Base-by-base conservation (phyloP, 2,113 vertebrate genomes). In the Trogon surrucura region DNA sequence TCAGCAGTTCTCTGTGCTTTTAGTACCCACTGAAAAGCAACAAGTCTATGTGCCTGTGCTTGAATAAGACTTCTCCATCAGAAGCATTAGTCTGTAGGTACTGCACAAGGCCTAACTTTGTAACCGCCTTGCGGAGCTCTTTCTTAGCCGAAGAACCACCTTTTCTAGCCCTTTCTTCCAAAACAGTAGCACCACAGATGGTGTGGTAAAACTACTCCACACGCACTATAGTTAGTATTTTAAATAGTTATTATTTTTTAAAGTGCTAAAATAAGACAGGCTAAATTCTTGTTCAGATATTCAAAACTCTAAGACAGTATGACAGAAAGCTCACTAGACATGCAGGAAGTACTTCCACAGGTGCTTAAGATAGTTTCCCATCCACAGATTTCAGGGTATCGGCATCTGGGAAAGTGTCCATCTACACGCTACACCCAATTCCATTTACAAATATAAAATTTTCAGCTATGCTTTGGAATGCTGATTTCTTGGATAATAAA, bases 231-330 rank as follows among this genome's bases (percentile, higher is more conserved):
- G 69, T 56, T 88, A 96, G 27, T 88, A 85, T 62, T 84, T 89
- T 75, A 92, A 92, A 91, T 60, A 83, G 16, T 57, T 74, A 81
- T 9, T 80, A 38, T 9, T 85, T 75, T 48, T 29, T 22, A 16
- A 95, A 93, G 72, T 87, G 65, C 57, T 92, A 92, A 62, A 90
- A 41, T 25, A 88, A 94, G 54, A 83, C 12, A 61, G 5, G 8
- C 32, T 78, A 79, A 85, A 34, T 67, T 80, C 15, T 93, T 78
- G 29, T 89, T 86, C 50, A 65, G 71, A 50, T 58, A 80, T 3
- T 14, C 34, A 65, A 26, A 90, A 75, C 19, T 82, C 64, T 67
- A 74, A 89, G 65, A 81, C 57, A 56, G 0, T 56, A 38, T 11
- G 21, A 56, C 38, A 45, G 73, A 67, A 86, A 64, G 80, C 45